Evolutionary conservation across 2,797 vertebrate species (phyloP).

Genomic region (Liasis olivaceus): DNA sequence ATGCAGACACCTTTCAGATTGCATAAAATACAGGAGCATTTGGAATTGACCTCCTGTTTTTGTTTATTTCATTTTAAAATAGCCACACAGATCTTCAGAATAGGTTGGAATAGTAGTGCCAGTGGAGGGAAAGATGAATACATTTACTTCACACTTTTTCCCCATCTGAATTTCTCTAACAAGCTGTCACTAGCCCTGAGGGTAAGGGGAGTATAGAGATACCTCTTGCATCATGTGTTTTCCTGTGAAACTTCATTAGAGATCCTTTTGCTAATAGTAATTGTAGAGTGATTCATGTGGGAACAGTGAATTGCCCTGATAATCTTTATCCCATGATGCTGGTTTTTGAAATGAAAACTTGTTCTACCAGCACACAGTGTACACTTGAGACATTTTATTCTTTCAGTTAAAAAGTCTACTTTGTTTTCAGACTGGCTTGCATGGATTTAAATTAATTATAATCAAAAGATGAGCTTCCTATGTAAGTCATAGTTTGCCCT

Average conservation of each 20-base stretch:
- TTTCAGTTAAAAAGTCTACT: not conserved
- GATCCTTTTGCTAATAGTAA: constrained; percentile 17
- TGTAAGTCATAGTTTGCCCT: not conserved
- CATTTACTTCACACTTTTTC: not conserved
- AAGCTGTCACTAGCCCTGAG: not conserved
- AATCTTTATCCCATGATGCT: constrained; percentile 33
- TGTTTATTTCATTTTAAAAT: not conserved
- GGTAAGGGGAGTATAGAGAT: not conserved
- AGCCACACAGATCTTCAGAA: not conserved
- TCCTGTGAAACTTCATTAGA: constrained; percentile 1
- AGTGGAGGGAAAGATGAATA: not conserved
- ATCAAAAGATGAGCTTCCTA: not conserved
- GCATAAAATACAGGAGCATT: not conserved
- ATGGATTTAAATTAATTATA: not conserved
- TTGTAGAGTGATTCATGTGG: constrained; percentile 48
- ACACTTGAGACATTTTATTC: constrained; percentile 1
- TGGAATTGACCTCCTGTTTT: not conserved
- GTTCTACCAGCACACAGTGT: constrained; percentile 43
- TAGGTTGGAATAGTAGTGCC: not conserved
- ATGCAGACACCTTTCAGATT: not conserved
- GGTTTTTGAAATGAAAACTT: constrained; percentile 55
- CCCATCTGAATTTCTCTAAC: not conserved
- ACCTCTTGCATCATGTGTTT: constrained; percentile 1
- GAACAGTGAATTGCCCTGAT: constrained; percentile 32
- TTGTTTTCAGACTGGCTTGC: not conserved